phyloP scores from a whole-genome alignment of 2,888 invertebrate species.

The Cepaea hortensis region DNA sequence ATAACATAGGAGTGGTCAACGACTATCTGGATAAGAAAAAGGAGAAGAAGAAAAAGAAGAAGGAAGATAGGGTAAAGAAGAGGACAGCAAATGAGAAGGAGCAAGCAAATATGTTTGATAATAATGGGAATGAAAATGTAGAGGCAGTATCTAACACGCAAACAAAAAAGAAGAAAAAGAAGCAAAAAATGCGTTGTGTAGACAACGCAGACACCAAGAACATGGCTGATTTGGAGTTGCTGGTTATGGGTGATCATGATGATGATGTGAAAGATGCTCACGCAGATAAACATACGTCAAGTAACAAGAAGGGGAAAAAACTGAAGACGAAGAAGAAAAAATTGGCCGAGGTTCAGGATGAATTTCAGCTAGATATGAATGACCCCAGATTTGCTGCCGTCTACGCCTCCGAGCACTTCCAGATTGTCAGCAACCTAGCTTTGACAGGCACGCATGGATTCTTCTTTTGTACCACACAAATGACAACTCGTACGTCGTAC shows the following conservation, averaged over 20 bases:
- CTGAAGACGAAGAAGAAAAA: conserved; percentile 68
- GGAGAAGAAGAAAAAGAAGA: conserved; percentile 44
- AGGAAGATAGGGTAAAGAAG: background rate
- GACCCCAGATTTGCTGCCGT: conserved; percentile 91
- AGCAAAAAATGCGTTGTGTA: conserved; percentile 54
- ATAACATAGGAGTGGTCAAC: conserved; percentile 6
- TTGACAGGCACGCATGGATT: too few species aligned
- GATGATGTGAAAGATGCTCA: conserved; percentile 59
- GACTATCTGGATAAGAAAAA: conserved; percentile 40
- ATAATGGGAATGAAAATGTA: background rate
- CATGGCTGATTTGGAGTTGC: conserved; percentile 61
- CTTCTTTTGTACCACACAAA: too few species aligned
- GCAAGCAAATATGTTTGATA: background rate
- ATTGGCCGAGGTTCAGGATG: conserved; percentile 70
- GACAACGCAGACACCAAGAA: conserved; percentile 79
- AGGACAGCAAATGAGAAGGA: background rate
- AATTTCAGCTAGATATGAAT: conserved; percentile 81
- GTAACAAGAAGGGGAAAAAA: conserved; percentile 49
- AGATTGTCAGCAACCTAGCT: too few species aligned
- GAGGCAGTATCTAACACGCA: background rate
- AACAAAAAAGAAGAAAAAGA: background rate
- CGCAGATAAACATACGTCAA: conserved; percentile 54
- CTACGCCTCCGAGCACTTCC: conserved; percentile 89
- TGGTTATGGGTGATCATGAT: conserved; percentile 63
- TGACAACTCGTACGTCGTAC: too few species aligned